Evolutionary conservation across 2,797 vertebrate species (phyloP).

Genomic region (Amblyopsis hoosieri): DNA sequence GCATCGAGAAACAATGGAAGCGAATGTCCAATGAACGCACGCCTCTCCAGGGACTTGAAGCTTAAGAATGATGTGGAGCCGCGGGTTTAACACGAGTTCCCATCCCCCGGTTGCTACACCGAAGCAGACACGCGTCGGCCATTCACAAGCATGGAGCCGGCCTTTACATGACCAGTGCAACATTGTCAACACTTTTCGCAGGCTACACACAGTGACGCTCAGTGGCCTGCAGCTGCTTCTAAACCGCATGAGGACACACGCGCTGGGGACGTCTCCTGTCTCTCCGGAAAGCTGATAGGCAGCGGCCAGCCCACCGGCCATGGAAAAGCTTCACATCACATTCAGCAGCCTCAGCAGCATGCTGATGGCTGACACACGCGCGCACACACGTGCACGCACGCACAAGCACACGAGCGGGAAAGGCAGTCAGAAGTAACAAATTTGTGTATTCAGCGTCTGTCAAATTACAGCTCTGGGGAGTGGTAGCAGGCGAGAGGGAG

Average conservation of each 20-base stretch:
- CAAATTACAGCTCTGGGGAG: slow-evolving; percentile 34
- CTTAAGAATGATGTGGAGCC: no score
- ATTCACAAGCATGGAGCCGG: slow-evolving; percentile 14
- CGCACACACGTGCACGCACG: slow-evolving; percentile 1
- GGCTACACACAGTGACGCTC: slow-evolving; percentile 10
- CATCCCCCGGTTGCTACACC: no score
- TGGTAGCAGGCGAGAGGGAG: slow-evolving; percentile 7
- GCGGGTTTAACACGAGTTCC: no score
- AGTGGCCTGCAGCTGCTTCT: slow-evolving; percentile 16
- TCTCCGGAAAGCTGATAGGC: slow-evolving; percentile 32
- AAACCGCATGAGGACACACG: slow-evolving; percentile 3
- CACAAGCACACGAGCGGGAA: not conserved
- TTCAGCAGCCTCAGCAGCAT: slow-evolving; percentile 51
- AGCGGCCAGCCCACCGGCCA: slow-evolving; percentile 47
- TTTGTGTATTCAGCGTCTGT: slow-evolving; percentile 48
- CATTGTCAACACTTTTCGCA: slow-evolving; percentile 21
- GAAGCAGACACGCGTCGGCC: slow-evolving; percentile 34
- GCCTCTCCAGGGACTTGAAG: no score
- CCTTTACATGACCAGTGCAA: slow-evolving; percentile 34
- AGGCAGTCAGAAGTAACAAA: slow-evolving; percentile 31
- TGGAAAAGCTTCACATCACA: slow-evolving; percentile 46
- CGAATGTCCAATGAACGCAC: no score
- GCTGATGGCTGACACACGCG: slow-evolving; percentile 36
- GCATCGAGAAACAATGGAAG: no score
- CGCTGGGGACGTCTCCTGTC: slow-evolving; percentile 19